Conservation (phyloP, 1,140 invertebrate genomes). For the Myzus persicae region DNA sequence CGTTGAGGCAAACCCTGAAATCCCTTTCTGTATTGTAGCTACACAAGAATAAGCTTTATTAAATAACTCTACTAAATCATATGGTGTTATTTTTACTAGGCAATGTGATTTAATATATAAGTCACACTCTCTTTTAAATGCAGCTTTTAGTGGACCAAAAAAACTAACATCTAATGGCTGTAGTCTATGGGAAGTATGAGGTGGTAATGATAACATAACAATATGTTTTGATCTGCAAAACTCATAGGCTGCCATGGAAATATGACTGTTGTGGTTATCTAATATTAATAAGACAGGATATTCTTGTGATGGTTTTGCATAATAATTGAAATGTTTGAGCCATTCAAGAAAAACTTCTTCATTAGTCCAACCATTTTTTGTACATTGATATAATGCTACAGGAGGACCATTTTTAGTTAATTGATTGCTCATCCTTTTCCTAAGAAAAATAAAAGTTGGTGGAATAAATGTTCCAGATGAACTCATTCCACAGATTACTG, state of each 20-base stretch:
- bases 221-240: slow-evolving; percentile 61
- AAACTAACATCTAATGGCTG: slow-evolving; percentile 64
- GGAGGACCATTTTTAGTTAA: background rate
- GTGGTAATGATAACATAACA: slow-evolving; percentile 62
- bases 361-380: background rate
- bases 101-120: background rate
- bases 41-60: background rate
- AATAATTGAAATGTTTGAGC: slow-evolving; percentile 51
- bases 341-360: background rate
- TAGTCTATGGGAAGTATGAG: slow-evolving; percentile 62
- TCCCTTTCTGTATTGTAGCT: background rate
- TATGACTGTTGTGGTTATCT: slow-evolving; percentile 64
- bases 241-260: slow-evolving; percentile 60
- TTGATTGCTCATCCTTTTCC: too few species aligned
- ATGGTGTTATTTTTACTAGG: background rate
- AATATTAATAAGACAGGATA: slow-evolving; percentile 63
- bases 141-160: slow-evolving; percentile 57
- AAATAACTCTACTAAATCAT: background rate
- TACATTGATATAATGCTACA: background rate
- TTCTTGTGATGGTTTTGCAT: slow-evolving; percentile 61
- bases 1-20: background rate
- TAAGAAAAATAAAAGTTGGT: too few species aligned
- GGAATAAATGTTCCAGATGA: too few species aligned
- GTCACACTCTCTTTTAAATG: background rate
- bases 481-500: too few species aligned